Evolutionary conservation across 2,888 invertebrate genomes (phyloP).

Genomic region (Euphydryas editha): DNA sequence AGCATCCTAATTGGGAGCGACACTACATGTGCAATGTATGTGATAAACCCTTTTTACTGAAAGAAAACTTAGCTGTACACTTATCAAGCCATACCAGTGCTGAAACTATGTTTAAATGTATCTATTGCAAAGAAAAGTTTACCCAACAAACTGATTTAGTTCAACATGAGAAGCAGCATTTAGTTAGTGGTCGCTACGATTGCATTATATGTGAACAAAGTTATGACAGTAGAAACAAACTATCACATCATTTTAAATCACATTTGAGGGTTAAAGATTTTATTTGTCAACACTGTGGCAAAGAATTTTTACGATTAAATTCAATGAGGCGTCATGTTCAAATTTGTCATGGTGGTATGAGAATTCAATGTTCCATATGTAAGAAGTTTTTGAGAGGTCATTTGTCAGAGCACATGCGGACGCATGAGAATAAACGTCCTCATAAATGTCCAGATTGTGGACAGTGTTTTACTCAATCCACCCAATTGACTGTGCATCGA

Average conservation of each 20-base stretch:
- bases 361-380: conserved; percentile 91
- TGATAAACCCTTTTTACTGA: conserved; percentile 89
- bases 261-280: conserved; percentile 90
- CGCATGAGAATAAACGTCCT: conserved; percentile 89
- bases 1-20: conserved; percentile 75
- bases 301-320: conserved; percentile 89
- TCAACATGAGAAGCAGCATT: conserved; percentile 90
- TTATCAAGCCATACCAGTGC: conserved; percentile 86
- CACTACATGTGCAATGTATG: conserved; percentile 89
- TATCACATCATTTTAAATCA: conserved; percentile 86
- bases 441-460: conserved; percentile 91
- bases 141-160: conserved; percentile 62
- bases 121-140: conserved; percentile 81
- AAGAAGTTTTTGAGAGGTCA: conserved; percentile 92
- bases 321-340: conserved; percentile 90
- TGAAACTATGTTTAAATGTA: conserved; percentile 84
- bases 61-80: conserved; percentile 89
- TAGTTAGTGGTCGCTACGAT: conserved; percentile 87
- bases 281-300: conserved; percentile 91
- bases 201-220: conserved; percentile 88
- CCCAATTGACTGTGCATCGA: conserved; percentile 92
- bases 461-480: conserved; percentile 91
- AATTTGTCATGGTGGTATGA: conserved; percentile 89
- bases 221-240: conserved; percentile 86
- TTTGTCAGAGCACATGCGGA: conserved; percentile 91